Conservation (phyloP, 2,797 vertebrate species). For the Prunella strophiata region DNA sequence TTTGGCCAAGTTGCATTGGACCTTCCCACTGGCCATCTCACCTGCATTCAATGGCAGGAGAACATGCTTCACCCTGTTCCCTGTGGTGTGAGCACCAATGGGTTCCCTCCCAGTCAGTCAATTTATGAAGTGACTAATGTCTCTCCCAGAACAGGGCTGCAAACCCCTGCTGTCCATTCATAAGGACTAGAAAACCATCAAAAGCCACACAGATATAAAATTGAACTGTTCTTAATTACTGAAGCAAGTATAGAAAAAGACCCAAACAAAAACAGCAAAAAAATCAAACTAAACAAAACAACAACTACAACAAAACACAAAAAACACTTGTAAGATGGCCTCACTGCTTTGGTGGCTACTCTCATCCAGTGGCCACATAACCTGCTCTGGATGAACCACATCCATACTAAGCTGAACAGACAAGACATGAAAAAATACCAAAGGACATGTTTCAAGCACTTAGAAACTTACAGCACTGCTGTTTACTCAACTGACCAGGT, state of each 20-base stretch:
- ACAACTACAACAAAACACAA: background rate
- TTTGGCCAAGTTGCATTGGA: fast-evolving
- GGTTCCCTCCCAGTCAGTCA: background rate
- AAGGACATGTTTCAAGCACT: background rate
- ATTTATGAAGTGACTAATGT: background rate
- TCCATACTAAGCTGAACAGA: background rate
- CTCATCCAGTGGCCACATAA: background rate
- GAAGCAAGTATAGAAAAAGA: background rate
- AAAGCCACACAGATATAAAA: background rate
- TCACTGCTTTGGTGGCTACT: background rate
- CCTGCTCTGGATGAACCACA: background rate
- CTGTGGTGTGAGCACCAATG: background rate
- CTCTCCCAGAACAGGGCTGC: background rate
- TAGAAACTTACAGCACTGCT: background rate
- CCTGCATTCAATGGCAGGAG: fast-evolving
- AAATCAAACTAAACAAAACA: background rate
- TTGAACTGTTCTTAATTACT: background rate
- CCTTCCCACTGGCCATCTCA: background rate
- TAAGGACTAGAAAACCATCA: background rate
- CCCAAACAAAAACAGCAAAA: background rate
- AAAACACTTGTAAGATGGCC: fast-evolving
- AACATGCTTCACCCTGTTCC: background rate
- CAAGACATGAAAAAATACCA: background rate
- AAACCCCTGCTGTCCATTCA: background rate
- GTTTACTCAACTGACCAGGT: background rate